Evolutionary conservation across 2,888 invertebrate species (phyloP).

Genomic region (Drosophila neotestacea): DNA sequence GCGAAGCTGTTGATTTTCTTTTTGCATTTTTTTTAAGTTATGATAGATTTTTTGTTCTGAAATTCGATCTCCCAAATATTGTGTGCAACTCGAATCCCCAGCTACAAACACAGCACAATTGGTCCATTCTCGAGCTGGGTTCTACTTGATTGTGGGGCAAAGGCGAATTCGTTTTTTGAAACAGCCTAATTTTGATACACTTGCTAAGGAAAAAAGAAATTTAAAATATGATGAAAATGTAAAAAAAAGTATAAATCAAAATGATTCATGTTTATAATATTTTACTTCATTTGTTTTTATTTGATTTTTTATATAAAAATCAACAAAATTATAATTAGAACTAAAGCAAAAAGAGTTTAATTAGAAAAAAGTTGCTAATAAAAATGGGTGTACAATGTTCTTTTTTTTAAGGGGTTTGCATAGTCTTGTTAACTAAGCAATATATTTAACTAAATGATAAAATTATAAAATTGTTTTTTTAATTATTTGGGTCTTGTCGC

Average conservation of each 20-base stretch:
- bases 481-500: conserved; percentile 35
- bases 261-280: conserved; percentile 8
- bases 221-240: background rate
- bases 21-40: conserved; percentile 12
- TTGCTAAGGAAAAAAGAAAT: background rate
- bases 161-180: background rate
- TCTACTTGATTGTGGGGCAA: background rate
- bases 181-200: conserved; percentile 19
- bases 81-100: conserved; percentile 24
- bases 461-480: conserved; percentile 26
- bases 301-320: conserved; percentile 68
- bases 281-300: conserved; percentile 61
- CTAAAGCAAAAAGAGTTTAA: conserved; percentile 70
- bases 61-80: conserved; percentile 3
- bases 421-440: conserved; percentile 21
- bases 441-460: conserved; percentile 46
- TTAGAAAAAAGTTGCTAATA: conserved; percentile 63
- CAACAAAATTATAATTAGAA: conserved; percentile 75
- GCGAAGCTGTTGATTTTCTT: conserved; percentile 42
- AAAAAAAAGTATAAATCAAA: conserved; percentile 1
- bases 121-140: conserved; percentile 12
- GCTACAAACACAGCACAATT: conserved; percentile 3
- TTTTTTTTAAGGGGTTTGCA: conserved; percentile 24
- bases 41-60: conserved; percentile 11
- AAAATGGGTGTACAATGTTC: conserved; percentile 50